Base-by-base conservation (phyloP, 2,113 vertebrate species). In the Brachypodius melanocephalos region DNA sequence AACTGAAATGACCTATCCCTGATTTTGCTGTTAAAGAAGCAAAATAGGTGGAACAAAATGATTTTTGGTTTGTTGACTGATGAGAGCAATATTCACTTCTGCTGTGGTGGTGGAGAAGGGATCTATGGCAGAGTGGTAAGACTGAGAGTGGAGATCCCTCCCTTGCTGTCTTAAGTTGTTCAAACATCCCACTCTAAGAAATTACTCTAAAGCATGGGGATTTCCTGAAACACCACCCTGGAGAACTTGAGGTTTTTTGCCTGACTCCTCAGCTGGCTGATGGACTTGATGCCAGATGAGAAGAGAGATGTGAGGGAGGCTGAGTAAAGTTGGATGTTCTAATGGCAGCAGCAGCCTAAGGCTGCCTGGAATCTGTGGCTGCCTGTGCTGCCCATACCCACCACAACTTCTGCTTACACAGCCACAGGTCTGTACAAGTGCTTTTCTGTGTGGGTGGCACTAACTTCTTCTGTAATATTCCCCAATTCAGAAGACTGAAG, bases 141-240 rank as follows among this genome's bases (percentile, higher is more conserved):
- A 24, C 4, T 25, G 10, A 0, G 1, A 89, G 7, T 22, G 18
- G n/a, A 55, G 7, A 67, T 15, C 7, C 52, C 24, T 46, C 19
- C 40, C 24, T 63, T 1, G 0, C 25, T 19, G 5, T 71, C 25
- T 46, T 51, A 40, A 67, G 14, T 66, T 48, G 13, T 45, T 14
- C 24, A 42, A 74, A 71, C 3, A 62, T 91, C 15, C 8, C 34
- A 25, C 13, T 52, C 6, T n/a, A 49, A 58, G 55, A 69, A 77
- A 5, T 18, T 46, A 12, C 11, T 38, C 9, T 5, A 5, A 78
- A 79, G n/a, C 28, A 63, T 0, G 6, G 5, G 26, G 25, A 14
- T 51, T 93, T 45, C 46, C 54, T 77, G 45, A 85, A 78, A 13
- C 17, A 58, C 6, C 29, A 29, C 5, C 12, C 24, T 31, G 32